phyloP scores from a whole-genome alignment of 2,888 invertebrate genomes.

The Sarcophaga rosellei region DNA sequence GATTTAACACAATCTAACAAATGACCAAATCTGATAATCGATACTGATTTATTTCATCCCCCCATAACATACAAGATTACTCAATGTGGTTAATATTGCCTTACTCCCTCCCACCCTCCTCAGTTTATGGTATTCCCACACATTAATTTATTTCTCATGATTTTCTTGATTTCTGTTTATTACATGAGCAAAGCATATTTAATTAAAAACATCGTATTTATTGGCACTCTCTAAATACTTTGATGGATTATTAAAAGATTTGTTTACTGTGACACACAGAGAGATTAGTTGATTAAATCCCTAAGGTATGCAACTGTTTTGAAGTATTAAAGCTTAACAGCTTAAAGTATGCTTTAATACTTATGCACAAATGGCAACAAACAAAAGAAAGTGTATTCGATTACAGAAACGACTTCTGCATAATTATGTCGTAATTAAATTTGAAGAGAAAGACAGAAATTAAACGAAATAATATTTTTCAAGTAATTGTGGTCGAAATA shows the following conservation, averaged over 20 bases:
- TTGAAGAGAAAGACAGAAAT: too few relatives aligned
- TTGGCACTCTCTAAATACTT: background rate
- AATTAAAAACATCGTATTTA: constrained; percentile 16
- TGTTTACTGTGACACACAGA: background rate
- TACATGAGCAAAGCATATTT: background rate
- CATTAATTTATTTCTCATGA: background rate
- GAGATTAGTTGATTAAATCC: constrained; percentile 10
- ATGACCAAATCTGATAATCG: background rate
- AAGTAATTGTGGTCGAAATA: too few relatives aligned
- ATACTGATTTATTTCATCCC: background rate
- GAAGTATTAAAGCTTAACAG: background rate
- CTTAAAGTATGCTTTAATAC: background rate
- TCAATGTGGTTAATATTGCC: background rate
- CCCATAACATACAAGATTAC: background rate
- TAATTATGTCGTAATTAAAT: too few relatives aligned
- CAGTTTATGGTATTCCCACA: background rate
- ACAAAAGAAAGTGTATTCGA: background rate
- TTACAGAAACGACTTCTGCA: too few relatives aligned
- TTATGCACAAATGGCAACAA: background rate
- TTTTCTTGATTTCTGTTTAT: background rate
- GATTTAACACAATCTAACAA: background rate
- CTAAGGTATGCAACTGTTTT: constrained; percentile 15
- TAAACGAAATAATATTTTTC: too few relatives aligned
- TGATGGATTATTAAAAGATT: constrained; percentile 29
- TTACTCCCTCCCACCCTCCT: background rate